phyloP scores from a whole-genome alignment of 2,113 vertebrate species.

The Pseudopipra pipra region DNA sequence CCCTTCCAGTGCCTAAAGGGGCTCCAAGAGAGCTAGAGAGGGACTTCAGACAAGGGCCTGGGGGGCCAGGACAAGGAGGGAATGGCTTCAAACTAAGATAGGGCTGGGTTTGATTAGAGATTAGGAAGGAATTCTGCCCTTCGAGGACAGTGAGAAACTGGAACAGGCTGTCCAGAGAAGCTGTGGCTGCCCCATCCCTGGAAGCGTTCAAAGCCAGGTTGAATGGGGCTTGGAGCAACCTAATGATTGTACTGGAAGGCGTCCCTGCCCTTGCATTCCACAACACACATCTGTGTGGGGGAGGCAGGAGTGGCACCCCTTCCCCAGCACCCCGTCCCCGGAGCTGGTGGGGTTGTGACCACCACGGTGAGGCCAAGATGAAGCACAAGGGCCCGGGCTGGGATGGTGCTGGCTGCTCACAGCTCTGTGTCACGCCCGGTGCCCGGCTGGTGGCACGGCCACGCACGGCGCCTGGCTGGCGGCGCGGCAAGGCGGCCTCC shows the following conservation, averaged over 20 bases:
- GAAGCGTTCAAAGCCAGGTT: neutral
- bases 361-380: rapidly evolving
- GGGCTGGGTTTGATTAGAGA: neutral
- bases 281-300: neutral
- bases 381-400: rapidly evolving
- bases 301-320: neutral
- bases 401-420: neutral
- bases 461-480: neutral
- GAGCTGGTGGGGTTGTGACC: rapidly evolving
- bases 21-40: neutral
- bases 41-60: neutral
- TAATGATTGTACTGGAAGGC: neutral
- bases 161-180: neutral
- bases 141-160: neutral
- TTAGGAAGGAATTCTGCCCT: neutral
- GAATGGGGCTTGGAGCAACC: neutral
- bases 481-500: neutral
- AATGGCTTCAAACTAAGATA: neutral
- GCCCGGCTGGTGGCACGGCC: neutral
- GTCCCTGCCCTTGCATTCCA: neutral
- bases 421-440: neutral
- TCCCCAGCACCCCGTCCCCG: rapidly evolving
- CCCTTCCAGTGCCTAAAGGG: neutral
- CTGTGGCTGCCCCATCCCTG: neutral
- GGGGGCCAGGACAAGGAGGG: neutral